Conservation (phyloP, 2,888 invertebrate genomes). For the Trissonchulus sp. region DNA sequence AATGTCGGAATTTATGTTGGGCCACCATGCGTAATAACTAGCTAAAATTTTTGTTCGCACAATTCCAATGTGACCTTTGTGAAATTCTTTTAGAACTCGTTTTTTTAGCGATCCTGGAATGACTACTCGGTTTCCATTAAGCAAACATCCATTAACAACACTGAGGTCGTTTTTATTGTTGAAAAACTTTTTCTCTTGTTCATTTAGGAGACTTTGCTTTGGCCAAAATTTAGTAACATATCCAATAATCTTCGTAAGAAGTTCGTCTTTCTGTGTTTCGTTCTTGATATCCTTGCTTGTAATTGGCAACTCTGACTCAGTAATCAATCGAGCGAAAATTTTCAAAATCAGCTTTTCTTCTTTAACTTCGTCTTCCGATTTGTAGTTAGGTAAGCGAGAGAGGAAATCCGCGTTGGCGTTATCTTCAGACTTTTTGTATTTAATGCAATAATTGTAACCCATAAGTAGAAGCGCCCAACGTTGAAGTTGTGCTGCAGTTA, state of each 20-base stretch:
- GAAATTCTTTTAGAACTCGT: conserved; percentile 33
- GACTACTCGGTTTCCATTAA: not conserved
- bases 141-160: not conserved
- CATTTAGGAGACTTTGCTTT: not conserved
- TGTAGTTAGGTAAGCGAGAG: not conserved
- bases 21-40: conserved; percentile 45
- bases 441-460: not conserved
- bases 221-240: not conserved
- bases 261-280: not conserved
- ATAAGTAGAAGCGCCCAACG: not conserved
- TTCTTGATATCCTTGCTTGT: not conserved
- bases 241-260: not conserved
- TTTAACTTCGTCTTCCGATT: not conserved
- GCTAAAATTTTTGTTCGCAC: conserved; percentile 44
- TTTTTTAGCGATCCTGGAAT: not conserved
- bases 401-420: not conserved
- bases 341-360: not conserved
- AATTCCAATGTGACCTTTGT: conserved; percentile 44
- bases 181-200: not conserved
- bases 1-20: conserved; percentile 39
- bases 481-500: not conserved
- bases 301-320: not conserved
- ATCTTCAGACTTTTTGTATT: not conserved
- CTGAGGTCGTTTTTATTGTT: not conserved
- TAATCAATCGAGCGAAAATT: not conserved